These are phyloP conservation scores for Phymastichus coffea DNA, from an alignment of 1,140 invertebrate species.

Conservation along the genomic window DNA sequence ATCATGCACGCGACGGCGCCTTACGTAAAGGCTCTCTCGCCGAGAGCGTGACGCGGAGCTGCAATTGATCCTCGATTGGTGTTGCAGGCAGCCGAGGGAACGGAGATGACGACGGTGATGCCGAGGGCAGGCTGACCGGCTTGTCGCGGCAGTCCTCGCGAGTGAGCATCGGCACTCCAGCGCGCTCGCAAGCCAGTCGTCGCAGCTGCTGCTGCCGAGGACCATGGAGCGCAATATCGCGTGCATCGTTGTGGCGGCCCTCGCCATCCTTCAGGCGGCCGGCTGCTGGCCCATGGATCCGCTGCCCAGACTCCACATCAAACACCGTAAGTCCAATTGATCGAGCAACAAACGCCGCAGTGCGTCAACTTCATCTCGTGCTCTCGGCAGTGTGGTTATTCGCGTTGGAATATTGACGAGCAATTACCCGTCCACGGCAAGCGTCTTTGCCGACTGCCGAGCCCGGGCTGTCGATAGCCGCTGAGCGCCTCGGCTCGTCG, in stretches of 20 bases:
- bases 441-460: no score
- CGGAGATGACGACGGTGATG: constrained; percentile 1
- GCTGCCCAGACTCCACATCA: constrained; percentile 46
- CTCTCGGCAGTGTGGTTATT: no score
- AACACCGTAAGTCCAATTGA: constrained; percentile 45
- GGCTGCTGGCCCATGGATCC: constrained; percentile 49
- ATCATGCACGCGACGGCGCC: neutral
- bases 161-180: constrained; percentile 24
- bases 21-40: neutral
- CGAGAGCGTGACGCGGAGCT: neutral
- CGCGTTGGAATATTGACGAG: no score
- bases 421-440: no score
- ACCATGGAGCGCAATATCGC: neutral
- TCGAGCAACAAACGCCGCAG: neutral
- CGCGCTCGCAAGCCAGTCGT: constrained; percentile 13
- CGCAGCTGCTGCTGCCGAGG: constrained; percentile 18
- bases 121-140: constrained; percentile 31
- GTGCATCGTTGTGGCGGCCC: neutral
- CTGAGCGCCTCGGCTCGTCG: no score
- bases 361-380: neutral
- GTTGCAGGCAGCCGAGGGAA: neutral
- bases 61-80: neutral
- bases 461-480: no score
- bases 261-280: neutral
- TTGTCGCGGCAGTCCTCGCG: neutral